phyloP scores from a whole-genome alignment of 2,888 invertebrate species.

The Lasioglossum zephyrum region DNA sequence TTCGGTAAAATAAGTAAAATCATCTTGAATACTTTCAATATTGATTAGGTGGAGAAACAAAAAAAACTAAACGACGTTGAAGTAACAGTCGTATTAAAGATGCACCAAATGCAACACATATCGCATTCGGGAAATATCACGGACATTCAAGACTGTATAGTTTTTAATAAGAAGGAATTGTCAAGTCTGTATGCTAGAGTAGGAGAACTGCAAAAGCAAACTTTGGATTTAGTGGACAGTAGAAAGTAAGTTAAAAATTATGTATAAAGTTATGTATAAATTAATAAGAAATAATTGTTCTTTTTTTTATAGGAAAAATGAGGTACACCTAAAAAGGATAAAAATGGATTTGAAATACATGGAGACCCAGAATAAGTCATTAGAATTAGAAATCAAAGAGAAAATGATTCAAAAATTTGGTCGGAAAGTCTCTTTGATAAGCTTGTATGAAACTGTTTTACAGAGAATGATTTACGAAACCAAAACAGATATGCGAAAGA shows the following conservation, averaged over 20 bases:
- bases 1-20: background rate
- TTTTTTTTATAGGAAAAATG: conserved; percentile 86
- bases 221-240: conserved; percentile 86
- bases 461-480: conserved; percentile 86
- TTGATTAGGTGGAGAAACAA: conserved; percentile 89
- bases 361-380: conserved; percentile 86
- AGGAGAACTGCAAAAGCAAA: conserved; percentile 88
- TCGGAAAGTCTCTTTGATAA: conserved; percentile 85
- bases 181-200: conserved; percentile 87
- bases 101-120: conserved; percentile 89
- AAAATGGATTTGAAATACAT: conserved; percentile 89
- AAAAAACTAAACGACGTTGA: conserved; percentile 91
- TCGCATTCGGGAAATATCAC: conserved; percentile 84
- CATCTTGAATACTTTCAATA: background rate
- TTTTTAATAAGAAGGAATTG: conserved; percentile 88
- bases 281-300: background rate
- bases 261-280: background rate
- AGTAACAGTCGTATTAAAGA: conserved; percentile 88
- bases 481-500: conserved; percentile 85
- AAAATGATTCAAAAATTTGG: conserved; percentile 87
- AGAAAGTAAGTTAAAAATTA: conserved; percentile 85
- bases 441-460: conserved; percentile 86
- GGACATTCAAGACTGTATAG: conserved; percentile 84
- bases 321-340: conserved; percentile 89
- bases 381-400: conserved; percentile 86